Base-by-base conservation (phyloP, 2,888 invertebrate genomes). In the Arctia plantaginis region DNA sequence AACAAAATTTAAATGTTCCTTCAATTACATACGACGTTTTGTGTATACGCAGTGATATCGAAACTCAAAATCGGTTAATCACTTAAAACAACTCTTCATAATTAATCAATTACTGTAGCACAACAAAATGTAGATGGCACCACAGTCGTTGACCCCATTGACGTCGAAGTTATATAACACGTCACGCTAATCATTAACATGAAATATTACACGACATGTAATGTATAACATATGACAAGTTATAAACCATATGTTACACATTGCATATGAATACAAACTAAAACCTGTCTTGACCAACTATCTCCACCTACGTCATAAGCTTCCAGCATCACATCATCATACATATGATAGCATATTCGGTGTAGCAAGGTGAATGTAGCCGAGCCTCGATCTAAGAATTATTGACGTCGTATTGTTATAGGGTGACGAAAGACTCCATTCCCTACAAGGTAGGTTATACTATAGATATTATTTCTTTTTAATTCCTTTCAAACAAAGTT, bases 271-370 rank as follows among this genome's bases (percentile, higher is more conserved):
- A 47, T 67, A 67, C 67, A 39, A 69, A 73, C 33, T 69, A 69
- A 73, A 73, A 69, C 73, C 73, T 73, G 73, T 73, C 75, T 66
- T 69, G 68, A 71, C 67, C 72, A 68, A 33, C 64, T 47, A 47
- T 67, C 30, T 23, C 30, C 47, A 47, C 6, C 44, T 20, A 30
- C 67, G 39, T 66, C 39, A 7, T 47, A 33, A 67, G 44, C 66
- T 41, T 10, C 10, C 27, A 67, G 8, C 30, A 67, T 67, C 30
- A 47, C n/a, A 47, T 30, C 30, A 18, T 62, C 59, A 62, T 30
- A 62, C 59, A 62, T 62, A 15, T 62, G 27, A 51, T 1, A 62
- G 30, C 27, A 55, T n/a, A 30, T 12, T 62, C 62, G 18, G 30
- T 30, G 30, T 27, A 59, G 27, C 62, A 18, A 30, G 18, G 18